Conservation (phyloP, 2,888 invertebrate species). For the Phyllotreta cruciferae region DNA sequence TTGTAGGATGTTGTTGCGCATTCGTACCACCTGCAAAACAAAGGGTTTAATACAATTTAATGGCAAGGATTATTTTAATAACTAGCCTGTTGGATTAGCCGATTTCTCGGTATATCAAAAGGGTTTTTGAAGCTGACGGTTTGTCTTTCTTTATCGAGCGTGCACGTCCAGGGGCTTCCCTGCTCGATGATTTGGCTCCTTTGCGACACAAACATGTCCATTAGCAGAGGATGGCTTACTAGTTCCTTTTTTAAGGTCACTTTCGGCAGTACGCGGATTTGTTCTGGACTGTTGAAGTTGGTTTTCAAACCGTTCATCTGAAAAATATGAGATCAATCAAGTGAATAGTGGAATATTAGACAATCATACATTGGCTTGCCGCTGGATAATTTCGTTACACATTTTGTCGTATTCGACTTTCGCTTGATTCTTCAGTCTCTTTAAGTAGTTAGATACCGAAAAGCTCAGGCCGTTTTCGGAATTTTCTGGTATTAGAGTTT, state of each 20-base stretch:
- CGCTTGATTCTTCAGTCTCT: slow-evolving; percentile 93
- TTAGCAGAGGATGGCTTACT: slow-evolving; percentile 80
- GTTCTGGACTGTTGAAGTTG: slow-evolving; percentile 55
- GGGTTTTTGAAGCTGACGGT: slow-evolving; percentile 88
- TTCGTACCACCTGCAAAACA: slow-evolving; percentile 73
- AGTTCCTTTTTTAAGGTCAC: slow-evolving; percentile 76
- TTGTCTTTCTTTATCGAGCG: slow-evolving; percentile 62
- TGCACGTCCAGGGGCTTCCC: slow-evolving; percentile 76
- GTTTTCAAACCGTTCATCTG: slow-evolving; percentile 44
- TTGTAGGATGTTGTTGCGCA: slow-evolving; percentile 93
- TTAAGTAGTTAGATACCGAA: slow-evolving; percentile 92
- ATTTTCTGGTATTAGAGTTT: slow-evolving; percentile 88
- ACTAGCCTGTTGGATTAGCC: slow-evolving; percentile 82
- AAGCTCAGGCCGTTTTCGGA: slow-evolving; percentile 93
- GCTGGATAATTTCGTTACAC: slow-evolving; percentile 79
- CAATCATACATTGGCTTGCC: slow-evolving; percentile 59
- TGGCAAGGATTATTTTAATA: neutral
- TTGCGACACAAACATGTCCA: slow-evolving; percentile 82
- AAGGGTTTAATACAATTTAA: slow-evolving; percentile 1
- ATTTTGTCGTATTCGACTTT: slow-evolving; percentile 89
- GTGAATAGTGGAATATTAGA: neutral
- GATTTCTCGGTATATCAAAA: slow-evolving; percentile 90
- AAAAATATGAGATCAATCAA: slow-evolving; percentile 9
- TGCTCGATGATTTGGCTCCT: slow-evolving; percentile 88
- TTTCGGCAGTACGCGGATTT: slow-evolving; percentile 62